phyloP scores from a whole-genome alignment of 2,113 vertebrate species.

The Apodemus speciosus region DNA sequence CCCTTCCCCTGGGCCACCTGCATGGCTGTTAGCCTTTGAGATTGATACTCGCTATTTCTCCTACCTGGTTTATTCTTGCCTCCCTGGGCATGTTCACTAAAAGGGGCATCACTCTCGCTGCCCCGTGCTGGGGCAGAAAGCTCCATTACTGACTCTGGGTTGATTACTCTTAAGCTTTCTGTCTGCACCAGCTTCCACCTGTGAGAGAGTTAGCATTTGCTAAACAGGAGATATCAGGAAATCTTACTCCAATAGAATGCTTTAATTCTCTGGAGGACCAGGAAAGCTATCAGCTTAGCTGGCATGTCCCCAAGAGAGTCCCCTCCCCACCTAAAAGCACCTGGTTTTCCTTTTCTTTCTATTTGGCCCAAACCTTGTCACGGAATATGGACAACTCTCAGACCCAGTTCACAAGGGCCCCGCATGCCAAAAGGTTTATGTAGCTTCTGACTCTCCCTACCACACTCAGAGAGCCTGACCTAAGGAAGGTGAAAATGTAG shows the following conservation, averaged over 20 bases:
- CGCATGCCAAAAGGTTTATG: not conserved
- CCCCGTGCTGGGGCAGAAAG: not conserved
- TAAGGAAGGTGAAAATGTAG: not conserved
- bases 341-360: not conserved
- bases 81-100: not conserved
- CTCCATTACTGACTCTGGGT: not conserved
- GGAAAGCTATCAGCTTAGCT: not conserved
- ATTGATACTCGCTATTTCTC: conserved; percentile 55
- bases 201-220: no score
- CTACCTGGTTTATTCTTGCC: not conserved
- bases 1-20: conserved; percentile 28
- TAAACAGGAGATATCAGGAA: not conserved
- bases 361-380: not conserved
- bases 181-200: not conserved
- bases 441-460: not conserved
- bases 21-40: conserved; percentile 9
- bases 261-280: not conserved
- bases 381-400: not conserved
- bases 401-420: not conserved
- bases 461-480: not conserved
- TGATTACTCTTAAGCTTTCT: not conserved
- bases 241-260: not conserved
- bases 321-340: not conserved
- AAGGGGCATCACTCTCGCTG: conserved; percentile 12
- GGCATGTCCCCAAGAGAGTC: not conserved